Conservation (phyloP, 1,140 invertebrate genomes). For the Caerostris extrusa region DNA sequence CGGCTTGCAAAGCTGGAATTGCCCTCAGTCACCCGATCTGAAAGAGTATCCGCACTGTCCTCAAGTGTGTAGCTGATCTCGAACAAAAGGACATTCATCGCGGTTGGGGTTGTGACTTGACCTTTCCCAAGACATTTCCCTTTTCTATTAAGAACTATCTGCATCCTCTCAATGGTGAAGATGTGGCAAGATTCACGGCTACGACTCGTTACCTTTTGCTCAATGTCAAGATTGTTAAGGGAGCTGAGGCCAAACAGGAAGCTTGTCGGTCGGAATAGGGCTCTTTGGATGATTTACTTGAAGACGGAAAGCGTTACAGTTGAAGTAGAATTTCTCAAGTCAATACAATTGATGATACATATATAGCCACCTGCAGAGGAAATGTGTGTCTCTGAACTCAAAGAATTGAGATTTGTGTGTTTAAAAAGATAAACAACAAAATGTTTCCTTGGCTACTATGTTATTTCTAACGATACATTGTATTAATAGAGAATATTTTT, state of each 20-base stretch:
- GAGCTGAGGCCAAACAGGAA: constrained; percentile 55
- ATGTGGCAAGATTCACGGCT: constrained; percentile 76
- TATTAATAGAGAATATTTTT: no score
- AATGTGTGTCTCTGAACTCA: not conserved
- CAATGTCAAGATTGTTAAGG: constrained; percentile 60
- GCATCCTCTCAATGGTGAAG: constrained; percentile 35
- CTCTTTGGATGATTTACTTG: not conserved
- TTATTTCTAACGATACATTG: no score
- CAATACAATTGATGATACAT: not conserved
- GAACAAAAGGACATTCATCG: constrained; percentile 54
- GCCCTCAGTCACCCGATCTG: constrained; percentile 25
- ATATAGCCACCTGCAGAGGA: not conserved
- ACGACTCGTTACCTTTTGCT: constrained; percentile 74
- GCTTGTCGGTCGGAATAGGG: constrained; percentile 23
- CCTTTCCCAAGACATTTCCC: constrained; percentile 74
- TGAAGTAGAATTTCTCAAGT: not conserved
- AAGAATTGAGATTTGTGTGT: not conserved
- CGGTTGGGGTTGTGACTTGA: constrained; percentile 34
- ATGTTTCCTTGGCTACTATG: no score
- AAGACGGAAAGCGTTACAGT: constrained; percentile 30
- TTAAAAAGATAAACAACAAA: not conserved
- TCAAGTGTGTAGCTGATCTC: not conserved
- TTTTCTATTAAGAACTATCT: constrained; percentile 41
- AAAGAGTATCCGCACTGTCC: constrained; percentile 68
- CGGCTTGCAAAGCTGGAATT: constrained; percentile 11